phyloP scores from a whole-genome alignment of 1,140 invertebrate genomes.

The Piezodorus guildinii region DNA sequence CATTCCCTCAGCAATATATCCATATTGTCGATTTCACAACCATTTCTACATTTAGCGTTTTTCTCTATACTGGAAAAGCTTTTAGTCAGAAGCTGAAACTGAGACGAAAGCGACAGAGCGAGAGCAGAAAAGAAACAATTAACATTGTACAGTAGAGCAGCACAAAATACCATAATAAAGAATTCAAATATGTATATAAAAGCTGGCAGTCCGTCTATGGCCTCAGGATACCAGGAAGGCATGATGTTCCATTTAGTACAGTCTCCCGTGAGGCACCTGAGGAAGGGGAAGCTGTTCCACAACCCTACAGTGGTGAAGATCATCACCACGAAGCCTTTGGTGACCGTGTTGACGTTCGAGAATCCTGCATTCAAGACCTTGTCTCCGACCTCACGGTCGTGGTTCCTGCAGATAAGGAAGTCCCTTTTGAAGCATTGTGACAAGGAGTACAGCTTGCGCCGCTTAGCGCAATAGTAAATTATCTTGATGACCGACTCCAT shows the following conservation, averaged over 20 bases:
- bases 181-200: conserved; percentile 23
- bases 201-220: not conserved
- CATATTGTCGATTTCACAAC: conserved; percentile 4
- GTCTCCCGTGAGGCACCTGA: conserved; percentile 6
- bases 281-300: conserved; percentile 21
- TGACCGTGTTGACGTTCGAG: conserved; percentile 1
- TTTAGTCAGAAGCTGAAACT: conserved; percentile 18
- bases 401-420: conserved; percentile 11
- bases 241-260: conserved; percentile 13
- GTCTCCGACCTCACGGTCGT: not conserved
- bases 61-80: conserved; percentile 14
- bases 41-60: conserved; percentile 4
- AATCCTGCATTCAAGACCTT: not conserved
- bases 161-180: conserved; percentile 24
- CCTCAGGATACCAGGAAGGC: conserved; percentile 20
- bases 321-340: conserved; percentile 19
- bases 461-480: conserved; percentile 17
- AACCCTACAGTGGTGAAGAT: conserved; percentile 24
- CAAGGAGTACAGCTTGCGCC: not conserved
- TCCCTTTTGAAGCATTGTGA: conserved; percentile 7
- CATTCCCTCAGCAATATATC: conserved; percentile 20
- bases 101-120: conserved; percentile 12
- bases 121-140: conserved; percentile 23
- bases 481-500: conserved; percentile 22
- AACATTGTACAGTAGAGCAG: conserved; percentile 22